Percentiles rank a stretch among this genome's conserved stretches.
phyloP scores from a whole-genome alignment of 2,888 invertebrate species.

The Pandemis cinnamomeana region DNA sequence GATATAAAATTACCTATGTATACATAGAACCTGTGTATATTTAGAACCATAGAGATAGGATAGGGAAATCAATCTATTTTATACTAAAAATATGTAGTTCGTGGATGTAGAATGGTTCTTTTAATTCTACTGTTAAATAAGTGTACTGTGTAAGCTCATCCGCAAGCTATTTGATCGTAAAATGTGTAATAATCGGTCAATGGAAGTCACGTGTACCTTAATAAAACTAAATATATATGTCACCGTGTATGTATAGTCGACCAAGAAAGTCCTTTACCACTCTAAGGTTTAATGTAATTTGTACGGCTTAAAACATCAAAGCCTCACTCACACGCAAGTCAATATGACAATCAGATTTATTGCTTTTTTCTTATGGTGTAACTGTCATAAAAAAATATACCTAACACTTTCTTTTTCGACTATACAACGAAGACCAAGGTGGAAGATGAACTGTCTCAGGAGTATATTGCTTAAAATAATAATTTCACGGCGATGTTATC shows the following conservation, averaged over 20 bases:
- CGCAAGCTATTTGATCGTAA: conserved; percentile 14
- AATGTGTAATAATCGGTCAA: conserved; percentile 1
- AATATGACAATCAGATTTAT: no score
- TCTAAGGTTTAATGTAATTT: no score
- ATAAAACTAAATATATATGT: background rate
- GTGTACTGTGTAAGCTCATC: conserved; percentile 50
- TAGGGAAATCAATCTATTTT: conserved; percentile 81
- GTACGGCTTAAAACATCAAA: no score
- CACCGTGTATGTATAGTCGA: background rate
- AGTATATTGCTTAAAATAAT: no score
- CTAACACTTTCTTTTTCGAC: no score
- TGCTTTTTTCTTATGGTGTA: no score
- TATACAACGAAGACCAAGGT: no score
- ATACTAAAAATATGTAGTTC: conserved; percentile 66
- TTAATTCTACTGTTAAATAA: conserved; percentile 31
- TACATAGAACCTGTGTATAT: conserved; percentile 57
- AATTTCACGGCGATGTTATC: no score
- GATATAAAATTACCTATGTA: conserved; percentile 4
- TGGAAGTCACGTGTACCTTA: background rate
- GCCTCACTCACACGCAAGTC: no score
- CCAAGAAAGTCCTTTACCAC: no score
- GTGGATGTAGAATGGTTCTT: conserved; percentile 35
- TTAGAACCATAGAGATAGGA: conserved; percentile 57
- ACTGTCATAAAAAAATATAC: no score
- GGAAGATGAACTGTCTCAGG: no score